These are phyloP conservation scores for Scylla paramamosain DNA, from an alignment of 1,140 invertebrate genomes.

Conservation along the genomic window DNA sequence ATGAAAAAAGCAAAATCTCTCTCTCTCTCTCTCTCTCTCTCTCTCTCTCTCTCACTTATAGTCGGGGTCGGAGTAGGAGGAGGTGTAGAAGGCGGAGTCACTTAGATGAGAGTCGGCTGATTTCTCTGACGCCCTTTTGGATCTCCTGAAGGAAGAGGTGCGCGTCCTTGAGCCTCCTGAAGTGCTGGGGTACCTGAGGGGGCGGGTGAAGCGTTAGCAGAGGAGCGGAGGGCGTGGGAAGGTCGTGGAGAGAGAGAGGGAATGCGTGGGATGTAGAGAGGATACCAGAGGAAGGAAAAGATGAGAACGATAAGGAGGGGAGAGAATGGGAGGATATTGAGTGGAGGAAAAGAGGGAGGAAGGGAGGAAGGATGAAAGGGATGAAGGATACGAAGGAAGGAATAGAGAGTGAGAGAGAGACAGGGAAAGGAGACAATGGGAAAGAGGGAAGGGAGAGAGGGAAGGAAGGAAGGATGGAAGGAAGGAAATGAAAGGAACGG, in stretches of 20 bases:
- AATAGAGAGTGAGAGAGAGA: too few species aligned
- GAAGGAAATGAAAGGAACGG: too few species aligned
- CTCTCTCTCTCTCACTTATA: conserved; percentile 80
- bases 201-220: background rate
- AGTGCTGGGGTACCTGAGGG: conserved; percentile 60
- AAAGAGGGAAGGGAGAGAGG: too few species aligned
- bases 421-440: too few species aligned
- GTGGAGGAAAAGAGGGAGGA: too few species aligned
- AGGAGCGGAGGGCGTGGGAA: background rate
- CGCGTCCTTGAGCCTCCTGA: conserved; percentile 27
- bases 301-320: background rate
- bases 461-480: too few species aligned
- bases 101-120: conserved; percentile 85
- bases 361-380: background rate
- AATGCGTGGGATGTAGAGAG: background rate
- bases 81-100: conserved; percentile 82
- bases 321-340: too few species aligned
- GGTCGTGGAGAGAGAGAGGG: background rate
- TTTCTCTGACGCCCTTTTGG: conserved; percentile 86
- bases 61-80: conserved; percentile 84
- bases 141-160: conserved; percentile 83
- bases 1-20: background rate
- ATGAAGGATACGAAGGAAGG: background rate
- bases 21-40: conserved; percentile 42
- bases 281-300: background rate